phyloP scores from a whole-genome alignment of 2,797 vertebrate genomes.

The Carduelis carduelis region DNA sequence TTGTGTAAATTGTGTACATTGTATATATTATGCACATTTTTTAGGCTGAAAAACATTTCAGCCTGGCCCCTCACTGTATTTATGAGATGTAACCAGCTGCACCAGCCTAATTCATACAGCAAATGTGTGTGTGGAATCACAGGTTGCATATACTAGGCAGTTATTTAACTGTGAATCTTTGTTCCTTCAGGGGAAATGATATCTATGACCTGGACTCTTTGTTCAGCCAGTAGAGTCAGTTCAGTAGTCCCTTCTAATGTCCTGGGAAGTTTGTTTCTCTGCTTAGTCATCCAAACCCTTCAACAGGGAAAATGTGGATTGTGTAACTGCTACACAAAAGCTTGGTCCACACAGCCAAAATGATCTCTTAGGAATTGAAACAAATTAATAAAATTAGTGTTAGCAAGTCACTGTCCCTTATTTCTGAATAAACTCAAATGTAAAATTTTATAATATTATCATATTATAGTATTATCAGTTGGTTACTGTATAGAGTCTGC shows the following conservation, averaged over 20 bases:
- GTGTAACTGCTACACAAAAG: not conserved
- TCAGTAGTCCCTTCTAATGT: not conserved
- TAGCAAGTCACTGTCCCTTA: not conserved
- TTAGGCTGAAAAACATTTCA: not conserved
- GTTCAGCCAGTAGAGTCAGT: not conserved
- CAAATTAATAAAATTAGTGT: not conserved
- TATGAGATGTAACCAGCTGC: not conserved
- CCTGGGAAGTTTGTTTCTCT: not conserved
- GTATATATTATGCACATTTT: not conserved
- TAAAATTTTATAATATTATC: not conserved
- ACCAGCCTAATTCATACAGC: not conserved
- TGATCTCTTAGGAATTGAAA: not conserved
- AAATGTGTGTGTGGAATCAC: rapidly evolving
- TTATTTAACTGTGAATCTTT: not conserved
- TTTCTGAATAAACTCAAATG: not conserved
- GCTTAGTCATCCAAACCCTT: not conserved
- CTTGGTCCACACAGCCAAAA: not conserved
- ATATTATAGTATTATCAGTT: not conserved
- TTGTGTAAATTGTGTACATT: not conserved
- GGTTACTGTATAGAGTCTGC: not conserved
- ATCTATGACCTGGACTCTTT: not conserved
- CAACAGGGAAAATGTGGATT: not conserved
- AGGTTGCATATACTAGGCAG: not conserved
- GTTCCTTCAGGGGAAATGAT: not conserved
- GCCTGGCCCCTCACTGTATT: not conserved